Percentiles rank a stretch among this genome's conserved stretches.
Conservation (phyloP, 2,113 vertebrate species). For the Stigmatopora argus region DNA sequence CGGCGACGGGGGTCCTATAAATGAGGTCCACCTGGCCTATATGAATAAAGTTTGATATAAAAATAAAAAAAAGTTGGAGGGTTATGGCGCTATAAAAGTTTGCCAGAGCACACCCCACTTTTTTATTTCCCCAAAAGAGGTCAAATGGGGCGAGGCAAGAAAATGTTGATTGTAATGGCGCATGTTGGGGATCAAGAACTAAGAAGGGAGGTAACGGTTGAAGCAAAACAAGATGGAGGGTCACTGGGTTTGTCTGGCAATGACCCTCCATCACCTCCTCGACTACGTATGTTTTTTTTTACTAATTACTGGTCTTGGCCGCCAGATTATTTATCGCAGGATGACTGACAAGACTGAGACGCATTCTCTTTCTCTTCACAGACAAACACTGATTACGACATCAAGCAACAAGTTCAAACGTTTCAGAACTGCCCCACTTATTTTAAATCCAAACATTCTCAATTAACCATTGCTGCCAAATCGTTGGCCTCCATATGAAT, state of each 20-base stretch:
- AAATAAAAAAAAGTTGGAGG: slow-evolving; percentile 20
- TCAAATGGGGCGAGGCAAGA: slow-evolving; percentile 14
- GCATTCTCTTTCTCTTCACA: slow-evolving; percentile 40
- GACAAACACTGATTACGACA: slow-evolving; percentile 46
- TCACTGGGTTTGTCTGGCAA: slow-evolving; percentile 55
- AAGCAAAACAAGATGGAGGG: slow-evolving; percentile 21
- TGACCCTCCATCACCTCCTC: slow-evolving; percentile 18
- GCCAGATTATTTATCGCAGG: slow-evolving; percentile 38
- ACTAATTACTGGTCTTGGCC: slow-evolving; percentile 38
- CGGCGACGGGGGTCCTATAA: slow-evolving; percentile 6
- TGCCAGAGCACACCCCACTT: slow-evolving; percentile 34
- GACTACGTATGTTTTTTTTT: slow-evolving; percentile 20
- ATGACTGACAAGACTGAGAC: slow-evolving; percentile 22
- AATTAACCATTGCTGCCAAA: too few species aligned
- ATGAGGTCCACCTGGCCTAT: slow-evolving; percentile 32
- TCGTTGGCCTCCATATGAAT: too few species aligned
- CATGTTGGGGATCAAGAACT: slow-evolving; percentile 34
- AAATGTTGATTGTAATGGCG: slow-evolving; percentile 14
- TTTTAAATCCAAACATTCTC: too few species aligned
- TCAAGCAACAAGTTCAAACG: neutral
- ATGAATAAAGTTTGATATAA: slow-evolving; percentile 36
- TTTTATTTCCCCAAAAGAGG: slow-evolving; percentile 34
- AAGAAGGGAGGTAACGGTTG: slow-evolving; percentile 20
- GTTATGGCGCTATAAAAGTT: slow-evolving; percentile 41
- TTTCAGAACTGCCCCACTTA: too few species aligned